These are phyloP conservation scores for Drosophila limbata DNA, from an alignment of 2,888 invertebrate genomes.

Conservation along the genomic window DNA sequence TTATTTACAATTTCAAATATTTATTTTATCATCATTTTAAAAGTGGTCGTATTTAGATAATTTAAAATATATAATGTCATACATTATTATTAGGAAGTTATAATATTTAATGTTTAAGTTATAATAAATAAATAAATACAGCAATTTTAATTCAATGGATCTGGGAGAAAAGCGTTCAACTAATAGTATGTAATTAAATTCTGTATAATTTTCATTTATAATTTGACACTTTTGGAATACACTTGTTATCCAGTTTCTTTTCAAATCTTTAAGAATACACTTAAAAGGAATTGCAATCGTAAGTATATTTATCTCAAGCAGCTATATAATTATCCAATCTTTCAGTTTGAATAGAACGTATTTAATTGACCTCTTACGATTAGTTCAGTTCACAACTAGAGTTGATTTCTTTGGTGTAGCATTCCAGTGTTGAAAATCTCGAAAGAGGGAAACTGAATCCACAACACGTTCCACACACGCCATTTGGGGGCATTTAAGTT, in stretches of 20 bases:
- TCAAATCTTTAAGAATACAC: background rate
- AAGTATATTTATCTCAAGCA: background rate
- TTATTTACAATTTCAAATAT: no score
- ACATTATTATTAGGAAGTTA: no score
- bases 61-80: no score
- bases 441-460: background rate
- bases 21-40: no score
- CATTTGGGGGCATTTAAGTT: slow-evolving; percentile 32
- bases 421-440: slow-evolving; percentile 1
- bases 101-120: no score
- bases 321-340: slow-evolving; percentile 13
- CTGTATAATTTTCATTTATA: background rate
- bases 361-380: background rate
- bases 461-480: slow-evolving; percentile 12
- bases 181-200: no score
- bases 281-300: background rate
- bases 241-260: background rate
- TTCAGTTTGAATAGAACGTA: background rate
- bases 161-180: no score
- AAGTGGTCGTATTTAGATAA: no score
- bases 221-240: background rate
- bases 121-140: no score
- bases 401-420: slow-evolving; percentile 10
- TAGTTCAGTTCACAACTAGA: slow-evolving; percentile 3
- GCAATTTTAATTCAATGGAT: no score